A percentile compares a stretch with the other conserved stretches of the same genome.
Conservation (phyloP, 2,888 invertebrate genomes). For the Athrips mouffetella region DNA sequence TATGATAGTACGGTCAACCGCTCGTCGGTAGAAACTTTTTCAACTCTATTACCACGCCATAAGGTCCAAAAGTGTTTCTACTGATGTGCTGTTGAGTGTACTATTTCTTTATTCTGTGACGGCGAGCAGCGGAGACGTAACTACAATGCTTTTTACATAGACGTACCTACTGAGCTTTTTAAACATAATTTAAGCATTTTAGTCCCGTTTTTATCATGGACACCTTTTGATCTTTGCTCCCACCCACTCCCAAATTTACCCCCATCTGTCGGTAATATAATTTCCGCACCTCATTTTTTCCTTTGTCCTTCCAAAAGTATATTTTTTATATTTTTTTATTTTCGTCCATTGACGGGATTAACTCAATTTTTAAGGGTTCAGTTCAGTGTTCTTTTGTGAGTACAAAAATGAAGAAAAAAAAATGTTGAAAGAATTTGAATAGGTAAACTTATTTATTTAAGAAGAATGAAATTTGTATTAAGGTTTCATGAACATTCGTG, state of each 20-base stretch:
- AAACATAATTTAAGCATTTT: background rate
- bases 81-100: no score
- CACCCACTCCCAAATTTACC: background rate
- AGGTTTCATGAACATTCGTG: no score
- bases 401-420: constrained; percentile 34
- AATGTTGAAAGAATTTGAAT: constrained; percentile 46
- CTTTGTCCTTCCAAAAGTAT: constrained; percentile 41
- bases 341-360: constrained; percentile 46
- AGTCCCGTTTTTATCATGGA: background rate
- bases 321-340: constrained; percentile 29
- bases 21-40: no score
- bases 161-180: no score
- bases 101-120: no score
- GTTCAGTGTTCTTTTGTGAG: constrained; percentile 41
- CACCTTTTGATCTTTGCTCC: constrained; percentile 3
- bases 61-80: no score
- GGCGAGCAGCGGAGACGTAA: no score
- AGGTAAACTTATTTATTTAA: constrained; percentile 28
- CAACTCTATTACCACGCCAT: no score
- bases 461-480: constrained; percentile 40
- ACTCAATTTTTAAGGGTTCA: constrained; percentile 53
- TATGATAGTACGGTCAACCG: no score
- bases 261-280: constrained; percentile 39
- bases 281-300: constrained; percentile 36
- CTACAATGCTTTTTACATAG: no score